Conservation (phyloP, 2,113 vertebrate species). For the Pelecanus crispus region DNA sequence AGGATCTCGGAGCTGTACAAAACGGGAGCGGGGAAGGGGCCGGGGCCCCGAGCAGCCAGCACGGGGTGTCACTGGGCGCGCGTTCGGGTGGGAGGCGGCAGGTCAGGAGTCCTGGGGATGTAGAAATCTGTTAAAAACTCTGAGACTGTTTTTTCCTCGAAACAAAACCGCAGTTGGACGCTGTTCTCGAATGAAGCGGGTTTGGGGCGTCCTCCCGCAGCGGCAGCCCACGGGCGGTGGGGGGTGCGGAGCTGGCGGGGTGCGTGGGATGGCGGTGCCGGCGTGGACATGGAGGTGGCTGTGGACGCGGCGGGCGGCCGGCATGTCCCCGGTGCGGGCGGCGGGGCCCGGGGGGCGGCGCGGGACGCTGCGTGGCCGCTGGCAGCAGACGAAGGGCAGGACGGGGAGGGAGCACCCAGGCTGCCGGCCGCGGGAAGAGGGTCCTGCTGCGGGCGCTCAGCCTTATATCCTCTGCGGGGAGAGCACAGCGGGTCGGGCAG, state of each 20-base stretch:
- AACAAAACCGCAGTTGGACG: conserved; percentile 15
- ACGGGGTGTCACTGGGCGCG: not conserved
- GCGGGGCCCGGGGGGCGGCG: conserved; percentile 3
- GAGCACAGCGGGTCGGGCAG: not conserved
- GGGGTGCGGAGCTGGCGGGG: conserved; percentile 32
- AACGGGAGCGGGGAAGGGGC: conserved; percentile 42
- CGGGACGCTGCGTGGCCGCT: conserved; percentile 3
- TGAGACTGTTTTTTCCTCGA: conserved; percentile 13
- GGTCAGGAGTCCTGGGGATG: conserved; percentile 27
- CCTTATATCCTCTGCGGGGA: conserved; percentile 65
- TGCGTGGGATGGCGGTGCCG: conserved; percentile 14
- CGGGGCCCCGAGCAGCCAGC: not conserved
- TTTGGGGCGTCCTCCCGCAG: not conserved
- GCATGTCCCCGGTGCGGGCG: not conserved
- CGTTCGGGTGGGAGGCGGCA: not conserved
- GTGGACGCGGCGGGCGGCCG: not conserved
- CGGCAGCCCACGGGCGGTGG: not conserved
- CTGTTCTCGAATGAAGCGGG: not conserved
- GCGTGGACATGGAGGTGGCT: conserved; percentile 30
- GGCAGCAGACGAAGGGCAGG: conserved; percentile 45
- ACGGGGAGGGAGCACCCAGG: conserved; percentile 30
- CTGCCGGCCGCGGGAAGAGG: conserved; percentile 32
- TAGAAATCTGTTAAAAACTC: conserved; percentile 61
- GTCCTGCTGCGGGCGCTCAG: conserved; percentile 21
- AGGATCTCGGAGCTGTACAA: conserved; percentile 68